Base-by-base conservation (phyloP, 2,888 invertebrate genomes). In the Dyspetes luteomarginatus region DNA sequence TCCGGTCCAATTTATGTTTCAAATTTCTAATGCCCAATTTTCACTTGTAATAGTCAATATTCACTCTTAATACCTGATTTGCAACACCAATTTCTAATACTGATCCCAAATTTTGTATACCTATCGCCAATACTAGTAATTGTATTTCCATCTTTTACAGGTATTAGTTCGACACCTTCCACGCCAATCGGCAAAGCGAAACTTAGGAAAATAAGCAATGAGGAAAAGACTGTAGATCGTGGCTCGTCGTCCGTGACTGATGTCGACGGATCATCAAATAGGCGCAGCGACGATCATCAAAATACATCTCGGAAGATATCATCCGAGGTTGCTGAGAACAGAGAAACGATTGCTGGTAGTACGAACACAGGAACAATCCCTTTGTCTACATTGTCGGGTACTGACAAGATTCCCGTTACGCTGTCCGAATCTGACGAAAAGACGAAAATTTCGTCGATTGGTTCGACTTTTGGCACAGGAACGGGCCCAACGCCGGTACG, bases 111-210 rank as follows among this genome's bases (percentile, higher is more conserved):
- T n/a, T n/a, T n/a, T n/a, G n/a, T n/a, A n/a, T n/a, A n/a, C n/a
- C n/a, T n/a, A n/a, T n/a, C n/a, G n/a, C n/a, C n/a, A n/a, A n/a
- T n/a, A n/a, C n/a, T n/a, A n/a, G n/a, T n/a, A n/a, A n/a, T n/a
- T n/a, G n/a, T n/a, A n/a, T n/a, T n/a, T n/a, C n/a, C n/a, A n/a
- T n/a, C n/a, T 48, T 30, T 12, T 55, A 3, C 72, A 91, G 91
- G 88, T 75, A 88, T 86, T 58, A 88, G 86, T 86, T 89, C 89
- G 67, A 88, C 86, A 78, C 88, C 91, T 82, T 87, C 89, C 77
- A 90, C 90, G 62, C 88, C 90, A 83, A 86, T 85, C 82, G 87
- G 86, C 84, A 90, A 89, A 89, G 84, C 88, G 50, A 91, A 90
- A 82, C 82, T 84, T 84, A 88, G 86, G 82, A 90, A 89, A 88